Percentiles rank a stretch among this genome's conserved stretches.
These are phyloP conservation scores for Perca schrenkii DNA, from an alignment of 2,113 vertebrate genomes.

Conservation along the genomic window DNA sequence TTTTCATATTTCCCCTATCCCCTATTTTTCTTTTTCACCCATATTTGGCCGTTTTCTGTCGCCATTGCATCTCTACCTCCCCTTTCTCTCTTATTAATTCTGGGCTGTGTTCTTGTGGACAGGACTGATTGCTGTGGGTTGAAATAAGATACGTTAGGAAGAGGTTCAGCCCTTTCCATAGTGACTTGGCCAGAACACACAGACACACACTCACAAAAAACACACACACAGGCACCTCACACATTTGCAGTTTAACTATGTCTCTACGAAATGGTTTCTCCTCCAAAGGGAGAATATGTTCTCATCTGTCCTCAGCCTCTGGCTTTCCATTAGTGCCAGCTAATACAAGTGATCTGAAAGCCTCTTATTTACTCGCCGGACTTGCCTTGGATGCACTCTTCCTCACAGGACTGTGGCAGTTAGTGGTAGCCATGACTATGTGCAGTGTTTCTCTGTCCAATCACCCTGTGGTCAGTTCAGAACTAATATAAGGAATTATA, in stretches of 20 bases:
- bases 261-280: slow-evolving; percentile 53
- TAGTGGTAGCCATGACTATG: slow-evolving; percentile 56
- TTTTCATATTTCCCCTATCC: slow-evolving; percentile 25
- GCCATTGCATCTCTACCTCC: slow-evolving; percentile 26
- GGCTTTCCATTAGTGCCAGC: slow-evolving; percentile 77
- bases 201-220: slow-evolving; percentile 44
- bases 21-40: slow-evolving; percentile 36
- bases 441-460: slow-evolving; percentile 39
- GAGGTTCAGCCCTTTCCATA: slow-evolving; percentile 72
- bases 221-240: slow-evolving; percentile 48
- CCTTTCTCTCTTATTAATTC: slow-evolving; percentile 74
- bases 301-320: slow-evolving; percentile 66
- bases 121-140: slow-evolving; percentile 75
- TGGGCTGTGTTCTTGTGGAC: slow-evolving; percentile 74
- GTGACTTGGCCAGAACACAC: slow-evolving; percentile 66
- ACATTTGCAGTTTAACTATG: slow-evolving; percentile 47
- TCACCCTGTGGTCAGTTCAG: slow-evolving; percentile 49
- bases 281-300: slow-evolving; percentile 59
- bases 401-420: slow-evolving; percentile 49
- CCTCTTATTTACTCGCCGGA: slow-evolving; percentile 73
- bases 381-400: slow-evolving; percentile 66
- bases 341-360: slow-evolving; percentile 76
- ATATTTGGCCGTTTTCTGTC: slow-evolving; percentile 44
- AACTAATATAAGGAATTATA: slow-evolving; percentile 49
- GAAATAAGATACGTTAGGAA: slow-evolving; percentile 76